A percentile compares a stretch with the other conserved stretches of the same genome.
These are phyloP conservation scores for Dinocampus coccinellae DNA, from an alignment of 2,888 invertebrate genomes.

Conservation along the genomic window DNA sequence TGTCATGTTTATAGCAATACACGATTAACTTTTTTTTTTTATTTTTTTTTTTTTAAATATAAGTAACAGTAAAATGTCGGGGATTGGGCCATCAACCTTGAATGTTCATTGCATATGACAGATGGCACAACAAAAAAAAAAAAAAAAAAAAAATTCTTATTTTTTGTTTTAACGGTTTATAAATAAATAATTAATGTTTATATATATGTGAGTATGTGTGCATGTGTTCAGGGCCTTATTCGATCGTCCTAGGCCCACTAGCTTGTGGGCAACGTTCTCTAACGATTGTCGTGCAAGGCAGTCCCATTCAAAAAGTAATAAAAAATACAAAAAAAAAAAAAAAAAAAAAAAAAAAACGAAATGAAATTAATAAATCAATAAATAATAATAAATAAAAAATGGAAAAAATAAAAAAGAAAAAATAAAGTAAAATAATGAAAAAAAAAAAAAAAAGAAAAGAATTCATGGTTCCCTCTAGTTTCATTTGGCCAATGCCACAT, in stretches of 20 bases:
- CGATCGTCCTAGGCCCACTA: conserved; percentile 3
- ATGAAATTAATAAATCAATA: too few relatives aligned
- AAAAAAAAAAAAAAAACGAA: neutral
- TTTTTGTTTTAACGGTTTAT: neutral
- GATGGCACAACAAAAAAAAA: neutral
- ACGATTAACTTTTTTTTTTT: neutral
- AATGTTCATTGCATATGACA: neutral
- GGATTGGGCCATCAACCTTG: neutral
- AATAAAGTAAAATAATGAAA: neutral
- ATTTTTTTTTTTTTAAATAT: neutral
- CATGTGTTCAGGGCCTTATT: conserved; percentile 1
- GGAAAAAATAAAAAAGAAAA: too few relatives aligned
- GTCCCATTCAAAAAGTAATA: neutral
- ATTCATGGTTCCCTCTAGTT: neutral
- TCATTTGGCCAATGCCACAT: neutral
- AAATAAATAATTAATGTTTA: neutral
- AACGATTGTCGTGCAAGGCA: neutral
- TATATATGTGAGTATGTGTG: too few relatives aligned
- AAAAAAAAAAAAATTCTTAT: too few relatives aligned
- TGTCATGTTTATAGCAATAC: neutral
- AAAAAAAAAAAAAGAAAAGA: neutral
- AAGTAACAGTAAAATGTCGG: neutral
- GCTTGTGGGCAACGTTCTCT: neutral
- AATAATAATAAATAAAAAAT: too few relatives aligned
- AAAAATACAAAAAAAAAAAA: neutral